Conservation (phyloP, 2,888 invertebrate genomes). For the Phaedon cochleariae region DNA sequence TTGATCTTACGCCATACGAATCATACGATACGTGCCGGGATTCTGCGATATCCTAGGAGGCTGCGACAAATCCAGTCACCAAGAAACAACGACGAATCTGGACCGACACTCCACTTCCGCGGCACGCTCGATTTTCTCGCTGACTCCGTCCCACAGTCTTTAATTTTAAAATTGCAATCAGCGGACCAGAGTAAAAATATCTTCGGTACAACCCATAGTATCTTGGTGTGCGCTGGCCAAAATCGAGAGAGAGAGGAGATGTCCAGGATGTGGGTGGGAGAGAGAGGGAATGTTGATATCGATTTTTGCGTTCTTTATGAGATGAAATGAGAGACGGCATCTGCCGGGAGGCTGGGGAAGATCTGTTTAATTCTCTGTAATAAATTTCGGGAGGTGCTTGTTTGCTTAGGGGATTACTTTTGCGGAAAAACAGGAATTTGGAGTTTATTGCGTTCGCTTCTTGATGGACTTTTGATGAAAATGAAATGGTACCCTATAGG, state of each 20-base stretch:
- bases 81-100: not conserved
- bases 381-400: slow-evolving; percentile 4
- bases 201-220: slow-evolving; percentile 57
- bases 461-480: no score
- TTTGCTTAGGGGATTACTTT: no score
- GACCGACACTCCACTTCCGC: slow-evolving; percentile 15
- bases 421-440: no score
- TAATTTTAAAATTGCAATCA: slow-evolving; percentile 59
- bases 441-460: no score
- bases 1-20: slow-evolving; percentile 40
- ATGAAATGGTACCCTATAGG: no score
- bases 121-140: slow-evolving; percentile 33
- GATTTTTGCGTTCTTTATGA: slow-evolving; percentile 57
- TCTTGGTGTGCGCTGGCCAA: slow-evolving; percentile 53
- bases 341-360: slow-evolving; percentile 55
- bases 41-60: not conserved
- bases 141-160: slow-evolving; percentile 39
- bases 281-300: slow-evolving; percentile 53
- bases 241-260: slow-evolving; percentile 49
- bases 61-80: not conserved
- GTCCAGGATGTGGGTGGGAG: slow-evolving; percentile 41
- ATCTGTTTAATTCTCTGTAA: slow-evolving; percentile 22
- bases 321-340: slow-evolving; percentile 51
- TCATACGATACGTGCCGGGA: slow-evolving; percentile 18
- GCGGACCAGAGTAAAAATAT: slow-evolving; percentile 58